Evolutionary conservation across 2,888 invertebrate species (phyloP).

Genomic region (Catocala nupta): DNA sequence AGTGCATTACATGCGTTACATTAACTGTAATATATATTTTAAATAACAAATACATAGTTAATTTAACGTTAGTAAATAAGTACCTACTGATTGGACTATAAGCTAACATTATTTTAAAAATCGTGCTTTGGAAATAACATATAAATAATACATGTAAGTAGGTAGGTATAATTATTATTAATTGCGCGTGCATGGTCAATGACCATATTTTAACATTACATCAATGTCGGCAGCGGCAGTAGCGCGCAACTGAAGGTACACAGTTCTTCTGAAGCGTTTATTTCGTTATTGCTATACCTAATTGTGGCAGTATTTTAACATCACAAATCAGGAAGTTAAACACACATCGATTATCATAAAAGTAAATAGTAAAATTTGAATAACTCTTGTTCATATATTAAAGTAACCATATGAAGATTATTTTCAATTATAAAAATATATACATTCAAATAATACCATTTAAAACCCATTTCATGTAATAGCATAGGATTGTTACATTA

Average conservation of each 20-base stretch:
- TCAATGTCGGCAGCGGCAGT: no score
- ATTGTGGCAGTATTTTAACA: no score
- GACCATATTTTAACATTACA: no score
- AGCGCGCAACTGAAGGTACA: no score
- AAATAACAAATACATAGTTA: constrained; percentile 62
- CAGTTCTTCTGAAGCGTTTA: no score
- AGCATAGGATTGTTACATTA: constrained; percentile 34
- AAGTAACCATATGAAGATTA: constrained; percentile 19
- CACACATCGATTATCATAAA: constrained; percentile 37
- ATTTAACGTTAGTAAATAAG: constrained; percentile 71
- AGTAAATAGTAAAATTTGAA: constrained; percentile 32
- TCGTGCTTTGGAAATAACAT: constrained; percentile 65
- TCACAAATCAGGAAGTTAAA: constrained; percentile 3
- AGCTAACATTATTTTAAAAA: constrained; percentile 57
- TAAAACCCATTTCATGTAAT: constrained; percentile 25
- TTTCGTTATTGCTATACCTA: no score
- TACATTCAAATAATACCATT: constrained; percentile 23
- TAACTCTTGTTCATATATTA: constrained; percentile 26
- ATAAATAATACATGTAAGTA: constrained; percentile 38
- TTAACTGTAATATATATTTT: constrained; percentile 63
- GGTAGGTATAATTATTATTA: no score
- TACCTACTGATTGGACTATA: constrained; percentile 66
- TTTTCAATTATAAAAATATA: constrained; percentile 29
- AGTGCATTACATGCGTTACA: constrained; percentile 78
- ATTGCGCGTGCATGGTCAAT: no score